phyloP scores from a whole-genome alignment of 2,888 invertebrate species.

The Hydrotaea cyrtoneurina region DNA sequence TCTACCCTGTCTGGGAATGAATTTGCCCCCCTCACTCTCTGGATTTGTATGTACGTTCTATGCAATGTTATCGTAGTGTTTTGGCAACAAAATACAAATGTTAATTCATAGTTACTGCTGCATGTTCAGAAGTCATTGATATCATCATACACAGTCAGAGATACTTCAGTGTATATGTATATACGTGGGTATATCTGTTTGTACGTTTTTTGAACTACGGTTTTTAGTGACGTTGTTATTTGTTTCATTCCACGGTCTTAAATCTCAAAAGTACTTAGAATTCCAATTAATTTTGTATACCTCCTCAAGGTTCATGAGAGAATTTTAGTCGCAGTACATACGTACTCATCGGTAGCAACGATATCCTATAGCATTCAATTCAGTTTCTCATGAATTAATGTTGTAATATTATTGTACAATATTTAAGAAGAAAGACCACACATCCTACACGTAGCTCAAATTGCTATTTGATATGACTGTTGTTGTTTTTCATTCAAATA shows the following conservation, averaged over 20 bases:
- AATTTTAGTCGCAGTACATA: not conserved
- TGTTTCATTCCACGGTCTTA: slow-evolving; percentile 42
- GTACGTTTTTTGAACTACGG: not conserved
- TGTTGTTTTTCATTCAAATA: too few species aligned
- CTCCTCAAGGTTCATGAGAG: slow-evolving; percentile 54
- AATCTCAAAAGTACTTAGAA: slow-evolving; percentile 56
- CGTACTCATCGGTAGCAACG: slow-evolving; percentile 46
- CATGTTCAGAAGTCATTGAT: slow-evolving; percentile 54
- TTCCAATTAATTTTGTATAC: slow-evolving; percentile 57
- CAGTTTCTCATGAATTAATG: too few species aligned
- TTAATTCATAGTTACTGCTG: slow-evolving; percentile 41
- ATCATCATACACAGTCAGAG: slow-evolving; percentile 23
- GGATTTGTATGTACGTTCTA: not conserved
- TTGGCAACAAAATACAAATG: slow-evolving; percentile 50
- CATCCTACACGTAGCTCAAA: too few species aligned
- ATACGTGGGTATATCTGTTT: not conserved
- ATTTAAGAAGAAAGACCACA: too few species aligned
- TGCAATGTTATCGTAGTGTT: slow-evolving; percentile 19
- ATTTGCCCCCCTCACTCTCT: not conserved
- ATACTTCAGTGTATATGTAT: too few species aligned
- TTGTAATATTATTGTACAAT: too few species aligned
- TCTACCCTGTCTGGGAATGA: not conserved
- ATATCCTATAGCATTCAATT: not conserved
- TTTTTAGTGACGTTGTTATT: not conserved
- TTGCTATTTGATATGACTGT: too few species aligned